phyloP scores from a whole-genome alignment of 2,113 vertebrate genomes.

The Cheirogaleus medius region DNA sequence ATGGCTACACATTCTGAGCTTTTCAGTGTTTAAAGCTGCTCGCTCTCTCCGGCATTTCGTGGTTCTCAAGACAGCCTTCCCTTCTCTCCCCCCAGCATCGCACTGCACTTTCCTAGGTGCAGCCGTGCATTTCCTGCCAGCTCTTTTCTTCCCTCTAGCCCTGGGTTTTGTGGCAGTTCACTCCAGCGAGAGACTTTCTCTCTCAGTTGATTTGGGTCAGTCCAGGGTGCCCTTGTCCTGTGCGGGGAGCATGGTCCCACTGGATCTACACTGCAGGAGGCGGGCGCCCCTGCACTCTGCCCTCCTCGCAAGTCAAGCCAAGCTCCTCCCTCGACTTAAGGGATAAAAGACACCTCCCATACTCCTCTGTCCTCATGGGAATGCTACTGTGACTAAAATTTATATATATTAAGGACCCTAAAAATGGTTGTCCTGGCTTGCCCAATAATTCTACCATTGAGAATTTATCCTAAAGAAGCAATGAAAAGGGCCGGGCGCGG shows the following conservation, averaged over 20 bases:
- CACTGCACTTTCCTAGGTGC: neutral
- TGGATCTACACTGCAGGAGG: neutral
- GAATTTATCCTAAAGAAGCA: neutral
- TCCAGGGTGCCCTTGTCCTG: neutral
- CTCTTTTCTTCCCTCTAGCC: neutral
- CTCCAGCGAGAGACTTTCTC: neutral
- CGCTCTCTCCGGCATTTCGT: rapidly evolving
- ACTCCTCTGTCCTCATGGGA: neutral
- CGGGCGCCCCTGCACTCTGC: rapidly evolving
- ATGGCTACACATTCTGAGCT: neutral
- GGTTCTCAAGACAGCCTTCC: neutral
- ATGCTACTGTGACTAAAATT: neutral
- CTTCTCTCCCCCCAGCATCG: neutral
- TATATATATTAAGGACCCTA: neutral
- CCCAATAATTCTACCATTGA: neutral
- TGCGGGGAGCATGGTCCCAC: neutral
- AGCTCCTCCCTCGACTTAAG: neutral
- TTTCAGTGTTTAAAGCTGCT: neutral
- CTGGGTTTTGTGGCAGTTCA: neutral
- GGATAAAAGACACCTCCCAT: neutral
- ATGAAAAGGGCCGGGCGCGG: no score
- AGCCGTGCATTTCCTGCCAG: no score
- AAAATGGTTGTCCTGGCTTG: no score
- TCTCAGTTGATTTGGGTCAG: no score
- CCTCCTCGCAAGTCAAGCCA: no score